Conservation (phyloP, 2,888 invertebrate genomes). For the Luffia ferchaultella region DNA sequence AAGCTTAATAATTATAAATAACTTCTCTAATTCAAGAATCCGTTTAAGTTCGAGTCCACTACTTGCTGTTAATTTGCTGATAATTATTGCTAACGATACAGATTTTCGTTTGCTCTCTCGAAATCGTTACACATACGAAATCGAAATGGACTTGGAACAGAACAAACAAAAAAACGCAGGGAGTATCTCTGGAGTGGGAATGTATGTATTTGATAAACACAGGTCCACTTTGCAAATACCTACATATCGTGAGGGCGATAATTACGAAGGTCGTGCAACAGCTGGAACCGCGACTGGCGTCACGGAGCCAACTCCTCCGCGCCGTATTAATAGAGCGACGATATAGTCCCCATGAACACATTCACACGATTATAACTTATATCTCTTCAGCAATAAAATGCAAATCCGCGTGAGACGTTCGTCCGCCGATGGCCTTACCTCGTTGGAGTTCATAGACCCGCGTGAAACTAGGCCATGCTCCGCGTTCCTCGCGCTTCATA, state of each 20-base stretch:
- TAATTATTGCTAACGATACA: no score
- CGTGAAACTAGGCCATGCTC: constrained; percentile 61
- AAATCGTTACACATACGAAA: no score
- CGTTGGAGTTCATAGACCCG: constrained; percentile 66
- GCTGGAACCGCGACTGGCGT: constrained; percentile 45
- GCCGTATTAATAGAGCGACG: constrained; percentile 55
- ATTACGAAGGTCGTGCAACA: constrained; percentile 56
- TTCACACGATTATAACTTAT: constrained; percentile 25
- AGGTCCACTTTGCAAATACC: no score
- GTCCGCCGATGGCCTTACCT: constrained; percentile 67
- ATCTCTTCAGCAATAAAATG: constrained; percentile 26
- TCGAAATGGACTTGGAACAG: no score
- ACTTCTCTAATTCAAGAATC: no score
- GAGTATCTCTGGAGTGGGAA: no score
- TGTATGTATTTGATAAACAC: no score
- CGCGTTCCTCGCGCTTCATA: constrained; percentile 39
- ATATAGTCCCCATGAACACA: constrained; percentile 34
- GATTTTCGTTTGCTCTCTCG: no score
- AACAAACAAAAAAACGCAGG: no score
- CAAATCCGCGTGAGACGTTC: constrained; percentile 30
- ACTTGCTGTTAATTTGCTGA: no score
- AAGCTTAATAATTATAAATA: no score
- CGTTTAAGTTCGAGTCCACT: no score
- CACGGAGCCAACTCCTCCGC: constrained; percentile 47
- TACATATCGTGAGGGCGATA: constrained; percentile 29